Conservation (phyloP, 2,797 vertebrate species). For the Lagodon rhomboides region DNA sequence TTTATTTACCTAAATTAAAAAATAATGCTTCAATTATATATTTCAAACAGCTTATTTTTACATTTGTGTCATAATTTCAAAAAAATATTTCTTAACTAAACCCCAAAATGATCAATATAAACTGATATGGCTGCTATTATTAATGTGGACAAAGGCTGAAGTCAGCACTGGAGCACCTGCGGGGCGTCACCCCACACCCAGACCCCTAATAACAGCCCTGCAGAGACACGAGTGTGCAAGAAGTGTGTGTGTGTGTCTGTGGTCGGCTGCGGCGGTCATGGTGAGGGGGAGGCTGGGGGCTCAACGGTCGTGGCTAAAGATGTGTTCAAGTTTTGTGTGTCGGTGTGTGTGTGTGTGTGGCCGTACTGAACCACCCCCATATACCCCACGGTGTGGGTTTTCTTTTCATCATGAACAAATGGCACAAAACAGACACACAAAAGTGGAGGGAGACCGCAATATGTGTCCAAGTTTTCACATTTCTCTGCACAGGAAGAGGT, state of each 20-base stretch:
- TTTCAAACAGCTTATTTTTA: neutral
- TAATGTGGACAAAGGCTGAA: constrained; percentile 15
- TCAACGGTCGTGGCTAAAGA: constrained; percentile 49
- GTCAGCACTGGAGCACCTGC: constrained; percentile 46
- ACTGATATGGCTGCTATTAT: constrained; percentile 4
- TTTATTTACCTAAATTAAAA: neutral
- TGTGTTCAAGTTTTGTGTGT: constrained; percentile 43
- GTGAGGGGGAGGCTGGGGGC: constrained; percentile 46
- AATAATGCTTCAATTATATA: no score
- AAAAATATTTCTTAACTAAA: neutral
- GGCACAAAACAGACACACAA: constrained; percentile 36
- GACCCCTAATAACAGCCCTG: constrained; percentile 50
- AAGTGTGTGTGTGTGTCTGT: constrained; percentile 17
- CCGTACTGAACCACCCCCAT: constrained; percentile 47
- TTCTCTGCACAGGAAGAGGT: constrained; percentile 38
- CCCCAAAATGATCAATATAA: neutral
- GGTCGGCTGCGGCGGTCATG: constrained; percentile 47
- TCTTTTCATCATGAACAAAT: constrained; percentile 57
- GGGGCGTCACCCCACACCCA: constrained; percentile 36
- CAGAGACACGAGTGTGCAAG: constrained; percentile 21
- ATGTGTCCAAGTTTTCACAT: constrained; percentile 41
- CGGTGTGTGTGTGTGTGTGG: constrained; percentile 35
- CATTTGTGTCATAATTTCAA: neutral
- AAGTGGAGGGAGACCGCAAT: constrained; percentile 9
- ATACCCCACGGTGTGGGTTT: constrained; percentile 43